Conservation (phyloP, 2,113 vertebrate species). For the Ptilorrhoa leucosticta region DNA sequence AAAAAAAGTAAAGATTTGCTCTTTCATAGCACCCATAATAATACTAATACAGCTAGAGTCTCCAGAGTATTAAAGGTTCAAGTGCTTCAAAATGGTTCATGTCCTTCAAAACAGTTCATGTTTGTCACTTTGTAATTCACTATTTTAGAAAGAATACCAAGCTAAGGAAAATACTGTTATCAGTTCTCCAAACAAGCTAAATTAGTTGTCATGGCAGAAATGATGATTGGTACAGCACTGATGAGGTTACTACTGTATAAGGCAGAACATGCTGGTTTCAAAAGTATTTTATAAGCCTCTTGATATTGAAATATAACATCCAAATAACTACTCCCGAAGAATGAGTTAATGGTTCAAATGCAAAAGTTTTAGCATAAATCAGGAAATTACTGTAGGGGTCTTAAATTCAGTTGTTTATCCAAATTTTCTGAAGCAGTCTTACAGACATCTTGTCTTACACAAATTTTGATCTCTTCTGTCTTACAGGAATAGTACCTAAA, state of each 20-base stretch:
- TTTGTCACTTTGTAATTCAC: background rate
- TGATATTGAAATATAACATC: background rate
- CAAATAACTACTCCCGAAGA: background rate
- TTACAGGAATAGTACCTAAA: background rate
- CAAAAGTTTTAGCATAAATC: background rate
- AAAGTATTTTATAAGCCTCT: background rate
- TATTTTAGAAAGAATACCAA: background rate
- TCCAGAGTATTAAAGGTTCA: background rate
- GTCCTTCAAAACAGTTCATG: background rate
- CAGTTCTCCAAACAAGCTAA: background rate
- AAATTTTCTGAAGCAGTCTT: background rate
- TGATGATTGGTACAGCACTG: background rate
- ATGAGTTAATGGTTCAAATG: background rate
- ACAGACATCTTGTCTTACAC: background rate
- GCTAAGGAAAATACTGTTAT: background rate
- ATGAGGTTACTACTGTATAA: background rate
- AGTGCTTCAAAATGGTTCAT: background rate
- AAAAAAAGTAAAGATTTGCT: background rate
- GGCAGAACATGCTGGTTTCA: background rate
- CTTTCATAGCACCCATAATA: background rate
- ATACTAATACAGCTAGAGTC: background rate
- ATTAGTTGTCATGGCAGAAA: slow-evolving; percentile 6
- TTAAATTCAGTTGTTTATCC: background rate
- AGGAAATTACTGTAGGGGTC: background rate
- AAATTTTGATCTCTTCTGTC: background rate